Evolutionary conservation across 2,797 vertebrate species (phyloP), one percentile per base, ranked within the genome.

Genomic region (Brotula barbata): DNA sequence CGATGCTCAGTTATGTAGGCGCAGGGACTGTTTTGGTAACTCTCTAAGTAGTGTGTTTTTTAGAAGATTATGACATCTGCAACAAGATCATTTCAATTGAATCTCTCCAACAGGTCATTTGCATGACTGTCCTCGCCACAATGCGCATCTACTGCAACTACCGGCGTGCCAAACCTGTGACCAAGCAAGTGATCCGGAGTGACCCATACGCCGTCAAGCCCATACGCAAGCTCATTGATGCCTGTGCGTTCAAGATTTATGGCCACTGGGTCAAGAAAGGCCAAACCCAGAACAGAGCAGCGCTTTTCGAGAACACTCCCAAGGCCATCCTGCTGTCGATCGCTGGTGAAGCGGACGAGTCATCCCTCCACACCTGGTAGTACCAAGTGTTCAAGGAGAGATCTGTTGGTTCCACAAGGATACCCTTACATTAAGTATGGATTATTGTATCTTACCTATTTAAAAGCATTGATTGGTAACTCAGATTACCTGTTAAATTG

Each of bases 221-320:
- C 1, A 83, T 98, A 45, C 94, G 97, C 52, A 96, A 95, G 75
- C 89, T 99, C 77, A 97, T 99, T 0, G 97, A 99, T 0, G 96
- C 93, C 46, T 97, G 93, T 0, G 97, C 97, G 1, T 99, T 99
- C 90, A 93, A 95, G 68, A 95, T 97, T 78, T 99, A 99, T 0
- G 95, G 95, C 72, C 97, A 99, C 89, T 99, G 96, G 97, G 97
- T 99, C 62, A 99, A 99, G 91, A 99, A 99, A 65, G 97, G 97
- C 14, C 95, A 97, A 77, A 91, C 94, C 0, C 97, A 99, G 91
- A 97, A 99, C 91, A 90, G 97, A 77, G 97, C 97, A 0, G 97
- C 95, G 10, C 92, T 98, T 64, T 99, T 99, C 0, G 96, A 99
- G 90, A 98, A 99, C 92, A 97, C 94, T 13, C 94, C 97, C 48